Percentiles rank a stretch among this genome's conserved stretches.
Evolutionary conservation across 2,797 vertebrate species (phyloP).

Genomic region (Hozukius guyotensis): DNA sequence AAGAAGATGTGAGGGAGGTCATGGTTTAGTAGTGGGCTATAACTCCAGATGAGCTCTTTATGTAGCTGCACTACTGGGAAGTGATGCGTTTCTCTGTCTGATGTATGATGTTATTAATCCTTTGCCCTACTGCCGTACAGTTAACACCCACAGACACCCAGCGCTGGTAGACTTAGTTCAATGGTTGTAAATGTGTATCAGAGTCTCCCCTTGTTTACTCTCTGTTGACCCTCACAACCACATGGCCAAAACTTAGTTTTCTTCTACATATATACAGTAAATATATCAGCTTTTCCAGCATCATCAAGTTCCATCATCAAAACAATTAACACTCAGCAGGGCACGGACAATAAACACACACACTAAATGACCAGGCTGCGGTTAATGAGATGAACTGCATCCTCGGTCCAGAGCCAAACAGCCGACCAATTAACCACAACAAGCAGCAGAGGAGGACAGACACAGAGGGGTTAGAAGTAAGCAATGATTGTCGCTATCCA

Average conservation of each 20-base stretch:
- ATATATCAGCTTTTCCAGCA: constrained; percentile 9
- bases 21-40: constrained; percentile 33
- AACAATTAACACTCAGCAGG: constrained; percentile 41
- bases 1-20: constrained; percentile 31
- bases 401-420: constrained; percentile 33
- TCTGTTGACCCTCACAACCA: not conserved
- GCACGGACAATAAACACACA: constrained; percentile 24
- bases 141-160: not conserved
- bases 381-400: constrained; percentile 44
- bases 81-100: constrained; percentile 29
- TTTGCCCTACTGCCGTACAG: not conserved
- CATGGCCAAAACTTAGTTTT: not conserved
- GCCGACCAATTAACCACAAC: constrained; percentile 5
- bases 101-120: constrained; percentile 46
- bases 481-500: not conserved
- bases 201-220: not conserved
- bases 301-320: constrained; percentile 30
- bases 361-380: not conserved
- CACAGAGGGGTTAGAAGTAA: not conserved
- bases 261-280: not conserved
- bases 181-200: not conserved
- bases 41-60: constrained; percentile 65
- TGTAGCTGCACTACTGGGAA: constrained; percentile 28
- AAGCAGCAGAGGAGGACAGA: not conserved
- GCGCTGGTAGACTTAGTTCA: not conserved